Evolutionary conservation across 2,888 invertebrate species (phyloP).

Genomic region (Drosophila infuscata): DNA sequence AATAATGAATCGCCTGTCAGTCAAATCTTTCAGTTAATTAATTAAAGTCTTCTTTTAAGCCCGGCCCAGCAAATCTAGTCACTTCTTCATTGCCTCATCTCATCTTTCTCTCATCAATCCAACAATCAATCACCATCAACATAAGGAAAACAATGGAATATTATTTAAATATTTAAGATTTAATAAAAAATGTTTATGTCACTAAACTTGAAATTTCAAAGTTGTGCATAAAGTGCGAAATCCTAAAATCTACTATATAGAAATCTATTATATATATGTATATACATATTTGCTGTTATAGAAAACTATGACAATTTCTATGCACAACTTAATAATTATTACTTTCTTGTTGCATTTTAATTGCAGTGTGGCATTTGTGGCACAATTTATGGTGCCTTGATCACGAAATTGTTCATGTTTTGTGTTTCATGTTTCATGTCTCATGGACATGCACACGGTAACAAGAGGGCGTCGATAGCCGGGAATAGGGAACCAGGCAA

Average conservation of each 20-base stretch:
- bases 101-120: neutral
- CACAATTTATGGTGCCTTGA: slow-evolving; percentile 61
- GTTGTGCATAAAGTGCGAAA: neutral
- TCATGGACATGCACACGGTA: slow-evolving; percentile 60
- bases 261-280: neutral
- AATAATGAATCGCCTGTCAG: neutral
- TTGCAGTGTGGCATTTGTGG: slow-evolving; percentile 56
- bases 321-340: slow-evolving; percentile 13
- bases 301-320: slow-evolving; percentile 1
- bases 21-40: slow-evolving; percentile 20
- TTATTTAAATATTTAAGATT: neutral
- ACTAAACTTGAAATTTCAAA: neutral
- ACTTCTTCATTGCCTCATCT: neutral
- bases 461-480: slow-evolving; percentile 16
- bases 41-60: neutral
- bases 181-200: neutral
- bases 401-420: slow-evolving; percentile 30
- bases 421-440: slow-evolving; percentile 19
- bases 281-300: neutral
- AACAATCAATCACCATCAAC: slow-evolving; percentile 45
- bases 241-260: neutral
- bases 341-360: slow-evolving; percentile 56
- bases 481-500: neutral
- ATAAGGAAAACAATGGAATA: neutral
- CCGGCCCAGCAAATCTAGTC: slow-evolving; percentile 9